Evolutionary conservation across 2,797 vertebrate genomes (phyloP).

Genomic region (Dryobates pubescens): DNA sequence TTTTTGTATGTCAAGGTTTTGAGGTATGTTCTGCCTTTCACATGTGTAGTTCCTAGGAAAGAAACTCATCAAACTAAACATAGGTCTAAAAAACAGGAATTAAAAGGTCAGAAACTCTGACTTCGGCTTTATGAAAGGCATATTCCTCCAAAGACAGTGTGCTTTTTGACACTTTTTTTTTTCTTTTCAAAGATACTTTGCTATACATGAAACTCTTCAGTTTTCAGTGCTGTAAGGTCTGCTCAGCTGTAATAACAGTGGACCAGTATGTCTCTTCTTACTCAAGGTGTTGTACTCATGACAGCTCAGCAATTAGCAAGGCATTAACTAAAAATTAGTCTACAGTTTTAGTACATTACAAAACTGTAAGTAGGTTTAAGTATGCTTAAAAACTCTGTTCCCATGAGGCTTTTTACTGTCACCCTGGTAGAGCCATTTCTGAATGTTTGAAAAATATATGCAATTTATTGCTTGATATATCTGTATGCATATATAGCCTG

Average conservation of each 20-base stretch:
- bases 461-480: slow-evolving; percentile 2
- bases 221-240: neutral
- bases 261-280: neutral
- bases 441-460: slow-evolving; percentile 10
- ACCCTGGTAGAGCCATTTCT: neutral
- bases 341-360: slow-evolving; percentile 7
- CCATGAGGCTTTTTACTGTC: neutral
- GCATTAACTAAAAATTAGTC: slow-evolving; percentile 11
- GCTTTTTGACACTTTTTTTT: neutral
- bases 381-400: neutral
- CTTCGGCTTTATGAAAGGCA: neutral
- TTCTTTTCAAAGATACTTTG: neutral
- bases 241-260: neutral
- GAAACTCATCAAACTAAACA: neutral
- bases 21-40: neutral
- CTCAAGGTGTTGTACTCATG: neutral
- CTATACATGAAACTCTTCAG: neutral
- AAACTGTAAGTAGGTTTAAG: slow-evolving; percentile 17
- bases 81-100: neutral
- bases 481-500: neutral
- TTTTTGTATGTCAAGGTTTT: neutral
- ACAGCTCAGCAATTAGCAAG: slow-evolving; percentile 25
- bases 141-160: neutral
- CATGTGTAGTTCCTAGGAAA: neutral
- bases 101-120: neutral